phyloP scores from a whole-genome alignment of 2,888 invertebrate genomes.

The Tetranychus piercei region DNA sequence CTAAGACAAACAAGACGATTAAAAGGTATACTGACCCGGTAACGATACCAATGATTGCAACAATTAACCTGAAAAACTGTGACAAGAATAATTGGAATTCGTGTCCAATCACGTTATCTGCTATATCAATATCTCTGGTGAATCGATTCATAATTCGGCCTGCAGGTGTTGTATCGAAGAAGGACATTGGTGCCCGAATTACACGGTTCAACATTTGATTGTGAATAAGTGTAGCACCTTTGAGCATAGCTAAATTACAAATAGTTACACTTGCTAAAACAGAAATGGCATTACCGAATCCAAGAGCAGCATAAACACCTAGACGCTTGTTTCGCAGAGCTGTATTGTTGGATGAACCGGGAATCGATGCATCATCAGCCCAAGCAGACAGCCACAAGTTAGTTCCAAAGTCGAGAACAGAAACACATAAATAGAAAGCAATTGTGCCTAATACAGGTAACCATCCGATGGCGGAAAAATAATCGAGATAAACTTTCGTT shows the following conservation, averaged over 20 bases:
- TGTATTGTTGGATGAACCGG: conserved; percentile 20
- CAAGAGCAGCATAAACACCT: conserved; percentile 36
- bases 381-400: conserved; percentile 28
- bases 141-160: conserved; percentile 44
- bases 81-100: too few relatives aligned
- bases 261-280: too few relatives aligned
- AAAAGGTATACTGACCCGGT: too few relatives aligned
- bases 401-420: conserved; percentile 20
- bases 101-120: too few relatives aligned
- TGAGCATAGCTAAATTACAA: too few relatives aligned
- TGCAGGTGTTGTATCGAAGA: conserved; percentile 55
- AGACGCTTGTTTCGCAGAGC: conserved; percentile 31
- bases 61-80: too few relatives aligned
- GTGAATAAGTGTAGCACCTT: neutral
- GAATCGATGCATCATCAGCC: conserved; percentile 26
- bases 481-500: conserved; percentile 17
- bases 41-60: too few relatives aligned
- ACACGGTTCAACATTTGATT: conserved; percentile 19
- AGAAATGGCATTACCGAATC: conserved; percentile 24
- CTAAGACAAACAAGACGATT: neutral
- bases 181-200: conserved; percentile 38
- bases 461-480: conserved; percentile 22
- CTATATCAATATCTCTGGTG: too few relatives aligned
- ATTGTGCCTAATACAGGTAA: conserved; percentile 39
- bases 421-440: neutral